Evolutionary conservation across 2,888 invertebrate species (phyloP).

Genomic region (Ophioninae sp.): DNA sequence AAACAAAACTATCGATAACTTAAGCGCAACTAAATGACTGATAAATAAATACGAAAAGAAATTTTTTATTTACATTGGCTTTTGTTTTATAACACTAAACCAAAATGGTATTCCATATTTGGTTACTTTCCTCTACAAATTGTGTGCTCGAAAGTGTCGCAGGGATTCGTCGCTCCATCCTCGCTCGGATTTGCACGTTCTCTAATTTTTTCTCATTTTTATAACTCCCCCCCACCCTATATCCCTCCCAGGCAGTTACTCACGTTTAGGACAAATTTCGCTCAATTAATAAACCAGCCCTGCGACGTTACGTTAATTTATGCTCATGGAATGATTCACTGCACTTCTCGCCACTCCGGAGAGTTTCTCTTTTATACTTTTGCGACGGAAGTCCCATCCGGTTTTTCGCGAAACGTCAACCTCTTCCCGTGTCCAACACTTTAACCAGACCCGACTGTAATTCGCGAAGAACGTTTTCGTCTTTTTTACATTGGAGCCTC

Average conservation of each 20-base stretch:
- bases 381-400: conserved; percentile 16
- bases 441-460: conserved; percentile 6
- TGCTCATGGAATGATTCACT: conserved; percentile 78
- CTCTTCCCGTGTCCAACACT: neutral
- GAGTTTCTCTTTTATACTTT: conserved; percentile 35
- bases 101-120: no score
- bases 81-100: no score
- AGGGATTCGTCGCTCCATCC: neutral
- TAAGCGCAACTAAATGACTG: no score
- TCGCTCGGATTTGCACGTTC: conserved; percentile 26
- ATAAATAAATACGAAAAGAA: no score
- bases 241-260: conserved; percentile 72
- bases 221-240: neutral
- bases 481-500: neutral
- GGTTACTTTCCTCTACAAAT: no score
- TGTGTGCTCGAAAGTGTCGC: conserved; percentile 21
- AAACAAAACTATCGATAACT: no score
- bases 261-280: conserved; percentile 78
- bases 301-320: conserved; percentile 78
- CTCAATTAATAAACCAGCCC: conserved; percentile 79
- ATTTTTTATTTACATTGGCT: no score
- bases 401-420: conserved; percentile 31
- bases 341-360: conserved; percentile 63
- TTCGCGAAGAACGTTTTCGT: neutral
- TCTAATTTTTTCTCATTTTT: conserved; percentile 44